A percentile compares a stretch with the other conserved stretches of the same genome.
Evolutionary conservation across 2,113 vertebrate species (phyloP).

Genomic region (Ardeotis arabs): DNA sequence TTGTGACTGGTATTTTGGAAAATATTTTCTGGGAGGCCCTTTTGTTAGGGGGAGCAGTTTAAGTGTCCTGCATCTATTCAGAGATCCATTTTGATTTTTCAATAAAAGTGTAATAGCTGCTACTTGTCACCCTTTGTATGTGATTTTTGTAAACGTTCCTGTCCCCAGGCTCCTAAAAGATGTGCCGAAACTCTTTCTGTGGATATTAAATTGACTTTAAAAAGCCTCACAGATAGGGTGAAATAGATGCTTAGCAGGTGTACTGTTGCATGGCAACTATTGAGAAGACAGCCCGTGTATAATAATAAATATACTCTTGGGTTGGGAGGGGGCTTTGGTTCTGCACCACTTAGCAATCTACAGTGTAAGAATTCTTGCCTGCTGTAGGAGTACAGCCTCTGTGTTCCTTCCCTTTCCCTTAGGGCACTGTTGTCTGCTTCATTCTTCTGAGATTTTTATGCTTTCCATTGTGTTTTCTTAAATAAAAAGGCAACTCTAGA

Average conservation of each 20-base stretch:
- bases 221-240: background rate
- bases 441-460: constrained; percentile 31
- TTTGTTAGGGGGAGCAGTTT: background rate
- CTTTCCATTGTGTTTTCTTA: constrained; percentile 57
- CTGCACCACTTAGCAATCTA: background rate
- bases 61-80: background rate
- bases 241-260: background rate
- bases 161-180: background rate
- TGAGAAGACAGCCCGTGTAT: background rate
- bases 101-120: background rate
- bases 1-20: background rate
- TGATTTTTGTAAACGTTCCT: background rate
- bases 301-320: background rate
- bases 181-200: background rate
- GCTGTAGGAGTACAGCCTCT: background rate
- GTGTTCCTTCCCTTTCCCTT: constrained; percentile 18
- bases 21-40: background rate
- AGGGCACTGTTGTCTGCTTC: constrained; percentile 25
- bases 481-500: constrained; percentile 25
- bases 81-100: background rate
- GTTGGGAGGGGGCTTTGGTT: background rate
- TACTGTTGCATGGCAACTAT: background rate
- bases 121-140: background rate
- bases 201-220: background rate
- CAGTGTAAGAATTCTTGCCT: background rate